Conservation (phyloP, 2,888 invertebrate genomes). For the Hypomecis punctinalis region DNA sequence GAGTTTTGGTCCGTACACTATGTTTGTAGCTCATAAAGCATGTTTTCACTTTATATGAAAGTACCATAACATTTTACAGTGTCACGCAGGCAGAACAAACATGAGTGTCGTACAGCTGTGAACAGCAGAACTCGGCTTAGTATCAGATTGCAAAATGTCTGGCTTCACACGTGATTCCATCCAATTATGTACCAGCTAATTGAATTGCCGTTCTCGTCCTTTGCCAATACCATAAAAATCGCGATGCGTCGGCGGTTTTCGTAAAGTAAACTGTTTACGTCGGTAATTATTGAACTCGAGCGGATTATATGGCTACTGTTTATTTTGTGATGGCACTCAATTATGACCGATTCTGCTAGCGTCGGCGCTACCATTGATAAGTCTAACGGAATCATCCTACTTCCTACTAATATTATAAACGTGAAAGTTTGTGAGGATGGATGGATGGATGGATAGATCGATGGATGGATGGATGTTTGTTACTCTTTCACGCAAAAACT, state of each 20-base stretch:
- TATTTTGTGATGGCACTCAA: neutral
- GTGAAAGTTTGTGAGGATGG: too few relatives aligned
- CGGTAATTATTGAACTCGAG: neutral
- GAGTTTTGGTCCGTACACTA: too few relatives aligned
- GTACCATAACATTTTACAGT: too few relatives aligned
- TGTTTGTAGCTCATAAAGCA: too few relatives aligned
- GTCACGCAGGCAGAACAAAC: neutral
- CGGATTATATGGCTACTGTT: neutral
- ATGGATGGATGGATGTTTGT: too few relatives aligned
- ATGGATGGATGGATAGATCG: too few relatives aligned
- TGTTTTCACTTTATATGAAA: too few relatives aligned
- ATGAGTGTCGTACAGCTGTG: conserved; percentile 14
- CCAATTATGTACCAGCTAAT: conserved; percentile 51
- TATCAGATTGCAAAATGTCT: conserved; percentile 45
- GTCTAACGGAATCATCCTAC: too few relatives aligned
- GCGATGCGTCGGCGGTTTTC: conserved; percentile 8
- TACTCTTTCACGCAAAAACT: too few relatives aligned
- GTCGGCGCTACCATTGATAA: too few relatives aligned
- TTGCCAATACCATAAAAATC: conserved; percentile 22
- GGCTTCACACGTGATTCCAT: conserved; percentile 49
- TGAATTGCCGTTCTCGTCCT: conserved; percentile 40
- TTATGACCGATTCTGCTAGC: neutral
- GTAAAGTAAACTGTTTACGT: neutral
- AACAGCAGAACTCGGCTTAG: conserved; percentile 31
- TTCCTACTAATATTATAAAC: too few relatives aligned